Evolutionary conservation across 2,797 vertebrate species (phyloP).

Genomic region (Scarus forsteni): DNA sequence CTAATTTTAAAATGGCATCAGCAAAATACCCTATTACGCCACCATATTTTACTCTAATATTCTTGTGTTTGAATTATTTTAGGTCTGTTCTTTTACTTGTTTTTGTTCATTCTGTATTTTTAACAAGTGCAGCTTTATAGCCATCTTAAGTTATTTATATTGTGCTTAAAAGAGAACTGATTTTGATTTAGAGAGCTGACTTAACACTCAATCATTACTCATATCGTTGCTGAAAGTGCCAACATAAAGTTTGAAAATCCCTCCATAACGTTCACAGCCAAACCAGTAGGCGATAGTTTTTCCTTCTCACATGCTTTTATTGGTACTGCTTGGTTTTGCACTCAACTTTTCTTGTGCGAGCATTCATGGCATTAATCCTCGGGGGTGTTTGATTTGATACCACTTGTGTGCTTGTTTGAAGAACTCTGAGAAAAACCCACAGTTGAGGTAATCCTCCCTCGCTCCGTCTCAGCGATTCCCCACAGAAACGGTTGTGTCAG

Average conservation of each 20-base stretch:
- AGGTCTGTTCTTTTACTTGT: too few species aligned
- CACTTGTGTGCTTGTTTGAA: slow-evolving; percentile 6
- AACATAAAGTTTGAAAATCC: neutral
- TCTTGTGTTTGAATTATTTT: too few species aligned
- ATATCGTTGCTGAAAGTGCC: neutral
- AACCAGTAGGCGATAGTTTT: too few species aligned
- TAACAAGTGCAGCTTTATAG: too few species aligned
- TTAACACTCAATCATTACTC: too few species aligned
- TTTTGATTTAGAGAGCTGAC: too few species aligned
- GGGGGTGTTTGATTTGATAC: slow-evolving; percentile 10
- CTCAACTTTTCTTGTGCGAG: neutral
- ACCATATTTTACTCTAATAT: too few species aligned
- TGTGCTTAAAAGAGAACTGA: too few species aligned
- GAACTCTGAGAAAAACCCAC: slow-evolving; percentile 27
- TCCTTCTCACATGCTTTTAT: neutral
- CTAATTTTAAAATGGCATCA: too few species aligned
- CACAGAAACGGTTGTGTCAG: slow-evolving; percentile 63
- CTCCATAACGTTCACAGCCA: neutral
- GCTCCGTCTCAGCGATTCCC: slow-evolving; percentile 55
- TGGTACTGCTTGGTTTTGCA: neutral
- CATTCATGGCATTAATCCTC: neutral
- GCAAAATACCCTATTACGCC: too few species aligned
- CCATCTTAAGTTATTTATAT: too few species aligned
- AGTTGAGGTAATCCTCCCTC: slow-evolving; percentile 63
- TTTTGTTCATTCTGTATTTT: too few species aligned